Base-by-base conservation (phyloP, 2,113 vertebrate genomes). In the Neodontobutis hainanensis region DNA sequence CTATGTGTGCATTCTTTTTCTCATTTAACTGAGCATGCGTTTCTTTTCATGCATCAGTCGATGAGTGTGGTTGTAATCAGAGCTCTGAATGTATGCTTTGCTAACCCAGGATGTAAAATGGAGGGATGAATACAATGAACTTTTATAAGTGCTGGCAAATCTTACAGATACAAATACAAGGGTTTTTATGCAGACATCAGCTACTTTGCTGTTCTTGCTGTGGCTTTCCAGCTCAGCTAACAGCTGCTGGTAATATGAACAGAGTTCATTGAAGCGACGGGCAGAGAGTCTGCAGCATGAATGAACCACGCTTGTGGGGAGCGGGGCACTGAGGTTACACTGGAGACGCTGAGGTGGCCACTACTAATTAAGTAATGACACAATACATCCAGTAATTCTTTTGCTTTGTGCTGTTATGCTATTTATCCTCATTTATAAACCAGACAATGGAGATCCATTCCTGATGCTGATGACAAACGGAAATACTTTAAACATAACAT, bases 231-330 rank as follows among this genome's bases (percentile, higher is more conserved):
- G 56, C 61, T 73, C 44, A 65, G 44, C 59, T 67, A 76, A 60
- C 62, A 80, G 66, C 66, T 76, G 65, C 58, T 57, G 65, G 44
- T 67, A 57, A 75, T 70, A 47, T 38, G 36, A 61, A 42, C 45
- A 60, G 47, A 68, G 60, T 45, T 69, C 49, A 55, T 8, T 69
- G 43, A 45, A 34, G 12, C 11, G 14, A 51, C 59, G 3, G 7
- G 77, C 50, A 42, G 48, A 49, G 66, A 35, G n/a, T 57, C 66
- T 83, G 27, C 61, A 57, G 64, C 58, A 77, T 77, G 69, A 80
- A 73, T 70, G 77, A 73, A 46, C 55, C 53, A 60, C 64, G 47
- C 40, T 59, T 40, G 55, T n/a, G 16, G 55, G 50, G 50, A 59
- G 51, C 50, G 61, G 3, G 59, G 38, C 34, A 34, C 19, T 47